phyloP scores from a whole-genome alignment of 2,888 invertebrate genomes.

The Brachyptera risi region DNA sequence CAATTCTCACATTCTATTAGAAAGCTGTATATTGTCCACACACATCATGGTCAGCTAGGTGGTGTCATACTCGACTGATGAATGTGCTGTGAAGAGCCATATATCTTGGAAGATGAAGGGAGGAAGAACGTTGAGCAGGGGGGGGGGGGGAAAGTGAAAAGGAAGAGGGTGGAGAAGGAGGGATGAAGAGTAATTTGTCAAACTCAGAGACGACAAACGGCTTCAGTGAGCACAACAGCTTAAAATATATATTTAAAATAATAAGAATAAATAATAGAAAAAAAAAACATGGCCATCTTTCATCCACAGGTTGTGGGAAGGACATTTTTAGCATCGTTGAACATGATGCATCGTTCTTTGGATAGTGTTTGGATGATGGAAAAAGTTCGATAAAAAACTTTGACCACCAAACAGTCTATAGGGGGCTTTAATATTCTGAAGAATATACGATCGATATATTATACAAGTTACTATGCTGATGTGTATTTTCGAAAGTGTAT shows the following conservation, averaged over 20 bases:
- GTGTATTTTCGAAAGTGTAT: too few species aligned
- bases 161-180: conserved; percentile 10
- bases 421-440: too few species aligned
- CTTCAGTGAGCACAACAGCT: conserved; percentile 17
- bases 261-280: conserved; percentile 10
- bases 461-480: too few species aligned
- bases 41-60: neutral
- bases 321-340: neutral
- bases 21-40: conserved; percentile 10
- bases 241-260: conserved; percentile 23
- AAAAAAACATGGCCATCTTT: neutral
- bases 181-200: conserved; percentile 9
- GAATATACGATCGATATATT: too few species aligned
- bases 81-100: conserved; percentile 11
- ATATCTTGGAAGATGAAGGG: neutral
- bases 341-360: neutral
- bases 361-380: too few species aligned
- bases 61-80: conserved; percentile 5
- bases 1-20: too few species aligned
- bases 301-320: conserved; percentile 5
- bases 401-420: too few species aligned
- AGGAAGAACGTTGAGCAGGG: conserved; percentile 4
- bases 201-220: conserved; percentile 10
- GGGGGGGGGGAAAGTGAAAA: neutral
- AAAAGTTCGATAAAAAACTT: too few species aligned